A percentile compares a stretch with the other conserved stretches of the same genome.
Evolutionary conservation across 2,113 vertebrate genomes (phyloP).

Genomic region (Struthio camelus): DNA sequence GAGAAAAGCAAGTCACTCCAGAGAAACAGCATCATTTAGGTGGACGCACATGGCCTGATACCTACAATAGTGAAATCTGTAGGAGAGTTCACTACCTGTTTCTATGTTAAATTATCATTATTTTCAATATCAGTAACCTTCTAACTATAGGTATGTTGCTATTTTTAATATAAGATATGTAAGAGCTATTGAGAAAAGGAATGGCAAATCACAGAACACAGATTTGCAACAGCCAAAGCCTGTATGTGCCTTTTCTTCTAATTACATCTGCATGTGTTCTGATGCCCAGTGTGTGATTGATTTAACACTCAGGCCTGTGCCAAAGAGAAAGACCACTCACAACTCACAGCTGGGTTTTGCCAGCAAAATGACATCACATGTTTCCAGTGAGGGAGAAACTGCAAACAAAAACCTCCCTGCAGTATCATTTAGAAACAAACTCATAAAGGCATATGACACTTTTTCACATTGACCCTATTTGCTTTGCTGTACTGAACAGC

Average conservation of each 20-base stretch:
- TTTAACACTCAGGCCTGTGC: not conserved
- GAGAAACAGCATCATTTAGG: not conserved
- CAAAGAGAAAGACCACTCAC: not conserved
- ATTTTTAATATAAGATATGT: not conserved
- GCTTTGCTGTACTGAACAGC: not conserved
- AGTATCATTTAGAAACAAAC: not conserved
- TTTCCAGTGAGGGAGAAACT: not conserved
- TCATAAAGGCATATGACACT: not conserved
- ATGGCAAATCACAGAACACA: not conserved
- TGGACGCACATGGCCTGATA: not conserved
- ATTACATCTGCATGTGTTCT: not conserved
- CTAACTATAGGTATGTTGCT: not conserved
- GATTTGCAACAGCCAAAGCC: not conserved
- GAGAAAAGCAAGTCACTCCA: not conserved
- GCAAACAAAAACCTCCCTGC: not conserved
- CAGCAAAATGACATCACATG: slow-evolving; percentile 5
- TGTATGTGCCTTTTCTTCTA: not conserved
- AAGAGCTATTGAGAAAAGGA: not conserved
- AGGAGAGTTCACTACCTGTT: not conserved
- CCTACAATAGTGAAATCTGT: not conserved
- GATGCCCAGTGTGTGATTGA: slow-evolving; percentile 1
- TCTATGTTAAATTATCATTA: not conserved
- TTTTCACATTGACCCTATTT: not conserved
- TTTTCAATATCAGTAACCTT: not conserved
- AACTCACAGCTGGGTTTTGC: not conserved